These are phyloP conservation scores for Carabus problematicus DNA, from an alignment of 2,888 invertebrate species.

Conservation along the genomic window DNA sequence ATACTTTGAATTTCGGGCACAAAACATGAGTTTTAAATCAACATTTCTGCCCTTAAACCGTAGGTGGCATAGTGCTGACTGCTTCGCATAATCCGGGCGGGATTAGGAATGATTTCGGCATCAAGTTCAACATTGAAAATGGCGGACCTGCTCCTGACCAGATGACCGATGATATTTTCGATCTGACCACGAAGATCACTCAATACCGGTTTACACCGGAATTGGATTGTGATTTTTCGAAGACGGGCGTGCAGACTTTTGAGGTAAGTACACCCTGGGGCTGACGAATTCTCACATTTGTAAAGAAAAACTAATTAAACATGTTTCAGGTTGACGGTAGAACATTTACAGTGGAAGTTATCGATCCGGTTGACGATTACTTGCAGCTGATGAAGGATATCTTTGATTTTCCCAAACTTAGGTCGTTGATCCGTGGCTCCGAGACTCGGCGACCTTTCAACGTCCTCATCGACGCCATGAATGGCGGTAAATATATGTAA, in stretches of 20 bases:
- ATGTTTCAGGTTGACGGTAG: constrained; percentile 70
- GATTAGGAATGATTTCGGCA: constrained; percentile 96
- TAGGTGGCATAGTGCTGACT: constrained; percentile 95
- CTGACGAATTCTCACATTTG: constrained; percentile 1
- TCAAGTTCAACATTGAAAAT: constrained; percentile 97
- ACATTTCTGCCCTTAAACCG: no score
- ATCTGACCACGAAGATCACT: constrained; percentile 77
- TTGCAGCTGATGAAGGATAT: constrained; percentile 92
- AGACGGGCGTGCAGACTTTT: constrained; percentile 72
- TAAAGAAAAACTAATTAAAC: no score
- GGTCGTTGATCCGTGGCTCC: constrained; percentile 73
- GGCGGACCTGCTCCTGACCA: constrained; percentile 96
- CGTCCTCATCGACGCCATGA: constrained; percentile 91
- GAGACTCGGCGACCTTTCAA: constrained; percentile 74
- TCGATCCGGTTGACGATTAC: constrained; percentile 92
- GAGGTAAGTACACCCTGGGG: constrained; percentile 61
- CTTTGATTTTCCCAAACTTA: constrained; percentile 90
- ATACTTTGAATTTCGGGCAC: no score
- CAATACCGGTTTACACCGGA: constrained; percentile 83
- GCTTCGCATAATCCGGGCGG: constrained; percentile 99
- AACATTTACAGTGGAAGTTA: constrained; percentile 82
- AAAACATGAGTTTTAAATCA: no score
- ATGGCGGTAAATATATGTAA: constrained; percentile 76
- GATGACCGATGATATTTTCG: constrained; percentile 88
- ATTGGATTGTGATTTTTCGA: constrained; percentile 76